Base-by-base conservation (phyloP, 2,113 vertebrate genomes). In the Oryzias javanicus region DNA sequence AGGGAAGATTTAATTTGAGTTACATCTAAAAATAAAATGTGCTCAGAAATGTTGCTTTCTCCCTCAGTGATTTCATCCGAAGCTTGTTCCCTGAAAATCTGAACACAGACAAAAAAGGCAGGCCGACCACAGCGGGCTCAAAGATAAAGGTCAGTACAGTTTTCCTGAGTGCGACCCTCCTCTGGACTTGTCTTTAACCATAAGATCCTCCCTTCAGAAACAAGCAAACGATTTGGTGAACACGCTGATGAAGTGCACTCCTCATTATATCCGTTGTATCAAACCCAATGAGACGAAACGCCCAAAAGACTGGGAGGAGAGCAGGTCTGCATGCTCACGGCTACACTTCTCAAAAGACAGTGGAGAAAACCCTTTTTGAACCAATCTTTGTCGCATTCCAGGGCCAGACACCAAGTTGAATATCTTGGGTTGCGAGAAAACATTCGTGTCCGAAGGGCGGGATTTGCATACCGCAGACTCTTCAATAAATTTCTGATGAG, bases 251-350 rank as follows among this genome's bases (percentile, higher is more conserved):
- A 95, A 94, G 74, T 99, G 97, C 70, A 99, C 95, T 0, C 97
- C 97, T 6, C 97, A 99, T 80, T 99, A 99, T 65, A 98, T 99
- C 86, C 95, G 97, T 73, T 99, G 97, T 80, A 97, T 99, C 80
- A 99, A 99, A 61, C 97, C 97, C 81, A 99, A 99, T 0, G 97
- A 99, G 91, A 99, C 97, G 57, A 99, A 99, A 85, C 91, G 85
- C 42, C 91, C 97, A 0, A 92, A 90, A 20, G 97, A 99, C 90
- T 99, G 97, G 97, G 97, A 99, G 81, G 96, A 98, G 75, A 96
- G 92, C 93, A 94, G 97, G 97, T 98, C 71, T 74, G 81, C 46
- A 15, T 17, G 51, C 16, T 14, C 42, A 14, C 49, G 14, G 16
- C 54, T 2, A 24, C 3, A 4, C 16, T 18, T 14, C 17, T 35